Conservation (phyloP, 2,888 invertebrate genomes). For the Oegoconia quadripuncta region DNA sequence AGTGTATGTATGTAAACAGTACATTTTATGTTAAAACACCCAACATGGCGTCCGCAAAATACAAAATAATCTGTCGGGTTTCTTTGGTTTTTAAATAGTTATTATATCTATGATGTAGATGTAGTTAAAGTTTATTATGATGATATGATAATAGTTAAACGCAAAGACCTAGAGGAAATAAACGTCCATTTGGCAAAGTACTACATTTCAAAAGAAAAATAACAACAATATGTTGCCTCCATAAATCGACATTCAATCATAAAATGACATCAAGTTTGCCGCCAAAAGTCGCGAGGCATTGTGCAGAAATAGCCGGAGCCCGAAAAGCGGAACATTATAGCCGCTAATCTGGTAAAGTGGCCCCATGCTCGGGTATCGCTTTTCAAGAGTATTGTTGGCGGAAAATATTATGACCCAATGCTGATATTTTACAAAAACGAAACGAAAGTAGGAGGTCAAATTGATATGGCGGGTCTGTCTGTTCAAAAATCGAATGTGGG, state of each 20-base stretch:
- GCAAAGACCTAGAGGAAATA: neutral
- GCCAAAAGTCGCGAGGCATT: slow-evolving; percentile 30
- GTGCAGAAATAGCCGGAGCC: slow-evolving; percentile 26
- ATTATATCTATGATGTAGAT: too few species aligned
- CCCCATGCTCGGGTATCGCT: slow-evolving; percentile 32
- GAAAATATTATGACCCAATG: slow-evolving; percentile 30
- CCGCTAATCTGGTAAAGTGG: slow-evolving; percentile 61
- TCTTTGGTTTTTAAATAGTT: too few species aligned
- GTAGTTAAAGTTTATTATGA: neutral
- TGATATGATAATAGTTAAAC: neutral
- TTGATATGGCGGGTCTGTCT: too few species aligned
- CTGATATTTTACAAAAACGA: slow-evolving; percentile 9
- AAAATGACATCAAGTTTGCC: slow-evolving; percentile 42
- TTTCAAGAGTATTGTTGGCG: slow-evolving; percentile 38
- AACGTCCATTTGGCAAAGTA: too few species aligned
- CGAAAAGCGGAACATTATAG: slow-evolving; percentile 48
- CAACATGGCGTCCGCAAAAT: too few species aligned
- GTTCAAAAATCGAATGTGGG: too few species aligned
- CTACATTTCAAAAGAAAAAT: neutral
- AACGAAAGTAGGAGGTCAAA: too few species aligned
- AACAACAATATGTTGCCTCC: slow-evolving; percentile 16
- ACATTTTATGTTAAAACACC: too few species aligned
- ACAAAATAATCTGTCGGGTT: too few species aligned
- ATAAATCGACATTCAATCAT: slow-evolving; percentile 42
- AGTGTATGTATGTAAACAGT: too few species aligned